Evolutionary conservation across 30 jellyfish, hydroid and myxozoan genomes (phyloP).

Genomic region (Catostylus mosaicus): DNA sequence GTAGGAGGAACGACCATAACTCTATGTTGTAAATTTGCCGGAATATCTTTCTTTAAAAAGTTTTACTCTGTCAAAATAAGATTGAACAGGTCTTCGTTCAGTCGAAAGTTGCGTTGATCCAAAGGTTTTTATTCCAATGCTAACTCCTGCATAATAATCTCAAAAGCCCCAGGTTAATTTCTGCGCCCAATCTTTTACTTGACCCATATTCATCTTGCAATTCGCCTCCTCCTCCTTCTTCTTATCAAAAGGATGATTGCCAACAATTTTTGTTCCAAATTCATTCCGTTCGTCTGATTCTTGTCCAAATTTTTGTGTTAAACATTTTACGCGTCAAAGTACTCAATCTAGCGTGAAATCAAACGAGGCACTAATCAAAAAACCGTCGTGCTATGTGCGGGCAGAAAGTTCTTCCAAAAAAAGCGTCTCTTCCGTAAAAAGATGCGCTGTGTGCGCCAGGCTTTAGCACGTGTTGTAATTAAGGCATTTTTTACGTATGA

Average conservation of each 20-base stretch:
- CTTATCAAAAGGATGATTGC: constrained; percentile 7
- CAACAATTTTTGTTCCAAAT: constrained; percentile 5
- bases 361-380: constrained; percentile 1
- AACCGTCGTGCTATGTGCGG: constrained; percentile 11
- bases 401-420: constrained; percentile 4
- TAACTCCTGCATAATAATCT: constrained; percentile 8
- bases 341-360: constrained; percentile 12
- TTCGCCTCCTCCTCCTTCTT: constrained; percentile 21
- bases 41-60: background rate
- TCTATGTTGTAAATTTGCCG: background rate
- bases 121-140: constrained; percentile 2
- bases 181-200: constrained; percentile 13
- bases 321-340: constrained; percentile 13
- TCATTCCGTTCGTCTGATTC: constrained; percentile 16
- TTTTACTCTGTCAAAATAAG: too few relatives aligned
- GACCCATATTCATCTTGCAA: constrained; percentile 8
- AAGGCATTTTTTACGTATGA: too few relatives aligned
- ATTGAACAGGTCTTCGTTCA: constrained; percentile 22
- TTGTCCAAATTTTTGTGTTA: constrained; percentile 2
- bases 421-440: too few relatives aligned
- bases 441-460: too few relatives aligned
- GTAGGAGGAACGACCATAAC: too few relatives aligned
- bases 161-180: constrained; percentile 4
- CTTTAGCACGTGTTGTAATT: too few relatives aligned
- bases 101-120: constrained; percentile 14